Evolutionary conservation across 1,140 invertebrate species (phyloP).

Genomic region (Achroia grisella): DNA sequence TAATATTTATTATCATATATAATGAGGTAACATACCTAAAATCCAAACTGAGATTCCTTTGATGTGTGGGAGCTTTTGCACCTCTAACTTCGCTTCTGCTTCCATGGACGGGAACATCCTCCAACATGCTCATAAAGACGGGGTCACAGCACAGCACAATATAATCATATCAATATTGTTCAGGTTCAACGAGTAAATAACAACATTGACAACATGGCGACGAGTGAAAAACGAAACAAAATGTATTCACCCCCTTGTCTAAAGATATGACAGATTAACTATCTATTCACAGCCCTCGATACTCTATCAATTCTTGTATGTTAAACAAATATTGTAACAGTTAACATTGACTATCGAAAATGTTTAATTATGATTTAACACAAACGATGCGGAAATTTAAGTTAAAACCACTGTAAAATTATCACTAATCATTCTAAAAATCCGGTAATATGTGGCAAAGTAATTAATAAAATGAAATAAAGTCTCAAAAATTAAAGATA

Average conservation of each 20-base stretch:
- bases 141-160: slow-evolving; percentile 40
- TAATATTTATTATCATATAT: slow-evolving; percentile 2
- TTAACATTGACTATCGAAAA: no score
- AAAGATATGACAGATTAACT: slow-evolving; percentile 6
- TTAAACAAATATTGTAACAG: no score
- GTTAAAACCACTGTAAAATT: slow-evolving; percentile 14
- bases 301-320: slow-evolving; percentile 6
- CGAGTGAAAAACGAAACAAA: slow-evolving; percentile 26
- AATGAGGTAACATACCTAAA: slow-evolving; percentile 43
- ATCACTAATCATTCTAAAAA: slow-evolving; percentile 20
- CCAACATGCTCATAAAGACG: slow-evolving; percentile 64
- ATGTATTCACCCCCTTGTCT: slow-evolving; percentile 8
- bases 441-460: slow-evolving; percentile 17
- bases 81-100: slow-evolving; percentile 44
- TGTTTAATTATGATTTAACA: background rate
- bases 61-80: slow-evolving; percentile 43
- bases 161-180: slow-evolving; percentile 56
- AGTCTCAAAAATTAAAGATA: slow-evolving; percentile 38
- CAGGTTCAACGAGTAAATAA: slow-evolving; percentile 60
- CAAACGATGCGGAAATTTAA: slow-evolving; percentile 7
- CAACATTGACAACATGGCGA: slow-evolving; percentile 71
- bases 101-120: slow-evolving; percentile 65
- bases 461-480: slow-evolving; percentile 28
- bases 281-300: slow-evolving; percentile 25
- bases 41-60: slow-evolving; percentile 63